phyloP scores from a whole-genome alignment of 2,797 vertebrate species.

The Chromis chromis region DNA sequence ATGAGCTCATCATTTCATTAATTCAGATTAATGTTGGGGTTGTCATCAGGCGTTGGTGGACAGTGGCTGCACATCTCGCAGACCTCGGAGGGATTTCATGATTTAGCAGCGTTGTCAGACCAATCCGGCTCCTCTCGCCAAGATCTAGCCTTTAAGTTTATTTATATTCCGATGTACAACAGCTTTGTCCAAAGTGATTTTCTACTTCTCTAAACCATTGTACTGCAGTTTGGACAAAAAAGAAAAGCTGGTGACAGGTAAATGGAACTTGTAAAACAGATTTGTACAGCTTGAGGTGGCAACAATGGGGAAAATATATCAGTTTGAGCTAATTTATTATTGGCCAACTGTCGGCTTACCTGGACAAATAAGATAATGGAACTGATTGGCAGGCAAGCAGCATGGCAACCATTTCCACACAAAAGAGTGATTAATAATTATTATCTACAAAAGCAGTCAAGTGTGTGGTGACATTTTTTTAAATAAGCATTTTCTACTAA shows the following conservation, averaged over 20 bases:
- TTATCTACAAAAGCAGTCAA: constrained; percentile 32
- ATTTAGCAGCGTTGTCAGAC: neutral
- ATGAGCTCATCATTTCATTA: constrained; percentile 56
- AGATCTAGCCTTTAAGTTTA: constrained; percentile 1
- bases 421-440: constrained; percentile 24
- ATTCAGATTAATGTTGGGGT: constrained; percentile 26
- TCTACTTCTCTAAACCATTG: constrained; percentile 7
- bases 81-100: constrained; percentile 6
- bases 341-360: constrained; percentile 32
- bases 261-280: neutral
- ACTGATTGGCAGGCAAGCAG: constrained; percentile 2
- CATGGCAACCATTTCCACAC: constrained; percentile 18
- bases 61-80: constrained; percentile 8
- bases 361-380: constrained; percentile 49
- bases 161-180: constrained; percentile 11
- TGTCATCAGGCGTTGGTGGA: neutral
- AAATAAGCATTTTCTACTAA: constrained; percentile 11
- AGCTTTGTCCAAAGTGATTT: constrained; percentile 9
- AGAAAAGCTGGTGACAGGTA: neutral
- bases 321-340: constrained; percentile 27
- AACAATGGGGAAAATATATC: neutral
- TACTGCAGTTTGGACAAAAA: neutral
- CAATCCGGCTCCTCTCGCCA: neutral
- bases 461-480: constrained; percentile 34
- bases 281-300: neutral